A percentile compares a stretch with the other conserved stretches of the same genome.
Evolutionary conservation across 2,888 invertebrate species (phyloP).

Genomic region (Aporophyla nigra): DNA sequence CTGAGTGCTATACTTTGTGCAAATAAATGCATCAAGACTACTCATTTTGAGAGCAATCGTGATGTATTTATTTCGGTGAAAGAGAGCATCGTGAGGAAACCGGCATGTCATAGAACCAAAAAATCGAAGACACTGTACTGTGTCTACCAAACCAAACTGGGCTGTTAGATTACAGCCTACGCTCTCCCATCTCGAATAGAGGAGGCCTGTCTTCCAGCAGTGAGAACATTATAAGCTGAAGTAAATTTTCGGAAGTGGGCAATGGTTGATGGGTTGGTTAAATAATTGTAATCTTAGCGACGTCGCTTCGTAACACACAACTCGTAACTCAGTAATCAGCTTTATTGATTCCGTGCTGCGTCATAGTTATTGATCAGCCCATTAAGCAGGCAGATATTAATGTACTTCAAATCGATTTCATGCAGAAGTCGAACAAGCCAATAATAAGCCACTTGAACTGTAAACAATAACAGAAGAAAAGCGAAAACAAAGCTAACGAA

Average conservation of each 20-base stretch:
- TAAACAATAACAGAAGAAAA: slow-evolving; percentile 48
- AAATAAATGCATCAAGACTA: no score
- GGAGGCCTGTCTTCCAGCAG: no score
- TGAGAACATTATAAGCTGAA: background rate
- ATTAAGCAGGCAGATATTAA: background rate
- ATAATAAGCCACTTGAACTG: background rate
- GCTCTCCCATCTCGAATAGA: no score
- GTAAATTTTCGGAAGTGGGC: background rate
- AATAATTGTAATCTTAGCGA: background rate
- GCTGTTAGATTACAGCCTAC: no score
- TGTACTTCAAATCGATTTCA: background rate
- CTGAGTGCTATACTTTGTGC: no score
- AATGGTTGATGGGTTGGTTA: background rate
- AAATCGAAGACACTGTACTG: no score
- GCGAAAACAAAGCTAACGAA: slow-evolving; percentile 13
- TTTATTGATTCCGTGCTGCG: background rate
- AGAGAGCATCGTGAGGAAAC: no score
- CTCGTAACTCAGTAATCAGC: slow-evolving; percentile 14
- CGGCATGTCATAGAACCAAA: no score
- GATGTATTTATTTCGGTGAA: no score
- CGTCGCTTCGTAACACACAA: background rate
- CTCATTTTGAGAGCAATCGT: no score
- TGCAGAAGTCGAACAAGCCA: background rate
- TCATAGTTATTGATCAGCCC: slow-evolving; percentile 1
- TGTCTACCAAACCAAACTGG: no score